Base-by-base conservation (phyloP, 2,797 vertebrate genomes). In the Nasua narica region DNA sequence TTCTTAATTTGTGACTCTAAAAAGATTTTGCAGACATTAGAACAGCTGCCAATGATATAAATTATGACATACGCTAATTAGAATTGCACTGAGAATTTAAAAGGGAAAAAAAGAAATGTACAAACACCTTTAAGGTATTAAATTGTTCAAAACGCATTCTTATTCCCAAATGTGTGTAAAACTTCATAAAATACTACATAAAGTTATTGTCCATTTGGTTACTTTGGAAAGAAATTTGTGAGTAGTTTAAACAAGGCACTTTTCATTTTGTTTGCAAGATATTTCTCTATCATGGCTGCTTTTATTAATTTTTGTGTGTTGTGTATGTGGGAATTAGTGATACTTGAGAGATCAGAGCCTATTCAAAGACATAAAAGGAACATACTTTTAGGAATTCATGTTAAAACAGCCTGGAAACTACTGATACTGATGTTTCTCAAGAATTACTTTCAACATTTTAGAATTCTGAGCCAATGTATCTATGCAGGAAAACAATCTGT, bases 301-400 rank as follows among this genome's bases (percentile, higher is more conserved):
- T 5, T 52, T 94, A 93, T 56, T 76, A 70, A 96, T 60, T 50
- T 83, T 29, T 56, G 10, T 95, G 27, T 85, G 46, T 77, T 87
- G 5, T 62, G 14, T 69, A 19, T 77, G 19, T 52, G 35, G 23
- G n/a, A 87, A 85, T 70, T n/a, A 81, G 29, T 84, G 84, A 90
- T 74, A 82, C 27, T 56, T 96, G 37, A 83, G 78, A 94, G 18
- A 95, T 29, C 60, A 43, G n/a, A 94, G 14, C 1, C 35, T 85
- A 58, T 84, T 97, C 13, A 85, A 94, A 96, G 37, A 87, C 19
- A 37, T 89, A 83, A 79, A 96, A 95, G 19, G 32, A 96, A 67
- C 21, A 91, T 13, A 78, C 72, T 90, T 92, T 69, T 13, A 67
- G 27, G 40, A 95, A 95, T 4, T 92, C 43, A 90, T 87, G 40